Evolutionary conservation across 2,113 vertebrate genomes (phyloP), one percentile per base, ranked within the genome.

Genomic region (Pardalotus punctatus): DNA sequence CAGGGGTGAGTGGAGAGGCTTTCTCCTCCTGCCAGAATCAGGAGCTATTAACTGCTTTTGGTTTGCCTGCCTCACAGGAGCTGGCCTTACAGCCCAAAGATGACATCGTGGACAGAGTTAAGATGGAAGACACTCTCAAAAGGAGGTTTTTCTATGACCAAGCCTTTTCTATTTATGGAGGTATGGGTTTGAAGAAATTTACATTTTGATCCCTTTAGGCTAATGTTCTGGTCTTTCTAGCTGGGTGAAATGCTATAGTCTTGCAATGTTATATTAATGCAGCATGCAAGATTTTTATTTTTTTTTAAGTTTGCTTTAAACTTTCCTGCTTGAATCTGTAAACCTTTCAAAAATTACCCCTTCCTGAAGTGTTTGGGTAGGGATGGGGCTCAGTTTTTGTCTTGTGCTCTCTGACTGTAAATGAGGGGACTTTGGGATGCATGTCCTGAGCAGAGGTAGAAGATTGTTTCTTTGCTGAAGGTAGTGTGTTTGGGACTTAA

Each of bases 81-180:
- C 95, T 99, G 96, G 90, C 99, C 33, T 95, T 99, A 67, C 99
- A 99, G 97, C 98, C 99, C 96, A 99, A 99, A 98, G 99, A 99
- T 98, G 99, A 99, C 90, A 97, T 99, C 1, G 98, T 99, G 64
- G 99, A 99, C 98, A 98, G 99, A 97, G 94, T 96, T 74, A 99
- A 99, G 97, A 99, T 99, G 99, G 99, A 99, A 95, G 99, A 99
- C 66, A 99, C 99, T 9, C 97, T 99, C 51, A 99, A 99, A 95
- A 98, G 99, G 90, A 98, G 99, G 35, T 99, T 99, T 98, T 99
- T 99, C 96, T 99, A 99, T 1, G 99, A 99, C 85, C 99, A 99
- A 96, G 99, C 99, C 24, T 99, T 99, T 91, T 99, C 99, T 92
- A 99, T 99, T 97, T 99, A 99, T 89, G 99, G 99, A 98, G 99